Evolutionary conservation across 2,888 invertebrate species (phyloP).

Genomic region (Dermolepida albohirtum): DNA sequence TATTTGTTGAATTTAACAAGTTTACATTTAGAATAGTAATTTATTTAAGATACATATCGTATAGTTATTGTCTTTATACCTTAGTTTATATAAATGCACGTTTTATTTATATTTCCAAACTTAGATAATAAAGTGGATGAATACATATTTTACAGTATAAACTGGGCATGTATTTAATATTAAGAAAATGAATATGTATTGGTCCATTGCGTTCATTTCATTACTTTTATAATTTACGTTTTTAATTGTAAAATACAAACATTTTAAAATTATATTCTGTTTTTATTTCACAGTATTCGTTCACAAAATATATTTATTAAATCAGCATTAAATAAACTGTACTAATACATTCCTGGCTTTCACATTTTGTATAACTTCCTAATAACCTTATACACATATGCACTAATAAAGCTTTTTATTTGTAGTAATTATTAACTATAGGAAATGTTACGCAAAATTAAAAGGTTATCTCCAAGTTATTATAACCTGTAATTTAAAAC

Average conservation of each 20-base stretch:
- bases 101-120: slow-evolving; percentile 19
- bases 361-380: too few species aligned
- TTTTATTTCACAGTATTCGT: neutral
- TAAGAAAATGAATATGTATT: slow-evolving; percentile 7
- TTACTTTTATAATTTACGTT: slow-evolving; percentile 32
- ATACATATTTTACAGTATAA: neutral
- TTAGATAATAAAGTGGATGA: neutral
- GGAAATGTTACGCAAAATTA: too few species aligned
- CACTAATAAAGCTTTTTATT: too few species aligned
- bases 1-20: slow-evolving; percentile 14
- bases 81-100: slow-evolving; percentile 24
- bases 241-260: slow-evolving; percentile 23
- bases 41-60: slow-evolving; percentile 26
- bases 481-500: too few species aligned
- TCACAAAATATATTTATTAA: too few species aligned
- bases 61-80: slow-evolving; percentile 21
- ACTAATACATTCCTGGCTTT: too few species aligned
- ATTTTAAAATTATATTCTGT: slow-evolving; percentile 9
- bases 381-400: too few species aligned
- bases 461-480: too few species aligned
- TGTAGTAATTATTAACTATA: too few species aligned
- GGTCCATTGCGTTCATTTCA: slow-evolving; percentile 11
- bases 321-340: too few species aligned
- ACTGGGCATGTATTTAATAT: neutral
- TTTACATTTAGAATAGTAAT: slow-evolving; percentile 24